phyloP scores from a whole-genome alignment of 2,113 vertebrate species.

The Callaeas wilsoni region DNA sequence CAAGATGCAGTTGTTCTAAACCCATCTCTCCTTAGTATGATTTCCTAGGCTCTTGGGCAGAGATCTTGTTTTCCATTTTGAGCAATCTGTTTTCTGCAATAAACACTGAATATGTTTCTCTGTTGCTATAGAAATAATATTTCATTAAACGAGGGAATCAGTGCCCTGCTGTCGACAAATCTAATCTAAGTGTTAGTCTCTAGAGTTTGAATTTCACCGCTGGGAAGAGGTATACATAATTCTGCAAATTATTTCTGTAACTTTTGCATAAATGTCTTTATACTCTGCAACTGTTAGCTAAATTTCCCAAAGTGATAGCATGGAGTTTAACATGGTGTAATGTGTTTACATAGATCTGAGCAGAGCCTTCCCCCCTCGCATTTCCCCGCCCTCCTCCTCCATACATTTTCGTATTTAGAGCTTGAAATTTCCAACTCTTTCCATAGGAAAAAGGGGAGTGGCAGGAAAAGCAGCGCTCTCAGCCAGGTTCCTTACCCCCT shows the following conservation, averaged over 20 bases:
- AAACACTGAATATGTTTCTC: background rate
- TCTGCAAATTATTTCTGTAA: constrained; percentile 43
- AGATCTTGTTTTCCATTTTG: constrained; percentile 17
- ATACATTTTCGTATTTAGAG: background rate
- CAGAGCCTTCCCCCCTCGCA: background rate
- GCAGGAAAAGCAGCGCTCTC: background rate
- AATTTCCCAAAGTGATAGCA: constrained; percentile 37
- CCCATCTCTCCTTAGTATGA: background rate
- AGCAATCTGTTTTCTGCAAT: constrained; percentile 25
- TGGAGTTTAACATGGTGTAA: background rate
- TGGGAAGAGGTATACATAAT: constrained; percentile 42
- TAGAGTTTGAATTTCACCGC: constrained; percentile 5
- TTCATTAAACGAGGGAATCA: constrained; percentile 33
- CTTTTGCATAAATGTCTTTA: constrained; percentile 20
- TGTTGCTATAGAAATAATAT: constrained; percentile 60
- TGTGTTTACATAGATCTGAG: background rate
- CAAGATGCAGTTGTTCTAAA: background rate
- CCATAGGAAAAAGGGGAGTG: background rate
- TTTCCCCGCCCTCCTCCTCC: background rate
- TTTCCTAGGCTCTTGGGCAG: background rate
- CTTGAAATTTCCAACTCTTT: background rate
- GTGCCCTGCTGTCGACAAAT: constrained; percentile 30
- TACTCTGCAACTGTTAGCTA: constrained; percentile 17
- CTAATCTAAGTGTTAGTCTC: constrained; percentile 44
- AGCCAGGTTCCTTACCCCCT: background rate